Evolutionary conservation across 2,888 invertebrate species (phyloP).

Genomic region (Automeris io): DNA sequence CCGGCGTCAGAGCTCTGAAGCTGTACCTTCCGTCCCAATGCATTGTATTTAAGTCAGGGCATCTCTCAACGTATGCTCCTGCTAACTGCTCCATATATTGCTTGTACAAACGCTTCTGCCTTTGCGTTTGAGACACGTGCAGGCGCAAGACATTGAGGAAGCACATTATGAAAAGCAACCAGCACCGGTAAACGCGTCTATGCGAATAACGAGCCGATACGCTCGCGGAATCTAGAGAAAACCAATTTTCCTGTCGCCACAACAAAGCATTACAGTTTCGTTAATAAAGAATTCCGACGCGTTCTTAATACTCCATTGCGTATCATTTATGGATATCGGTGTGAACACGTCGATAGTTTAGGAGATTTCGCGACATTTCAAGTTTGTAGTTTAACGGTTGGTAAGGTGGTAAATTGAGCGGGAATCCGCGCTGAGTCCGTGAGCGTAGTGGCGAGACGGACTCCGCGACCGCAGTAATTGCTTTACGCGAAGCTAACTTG

Average conservation of each 20-base stretch:
- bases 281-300: conserved; percentile 44
- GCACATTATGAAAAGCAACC: too few relatives aligned
- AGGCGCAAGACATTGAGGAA: conserved; percentile 75
- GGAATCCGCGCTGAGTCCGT: conserved; percentile 44
- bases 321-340: too few relatives aligned
- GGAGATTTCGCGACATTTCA: conserved; percentile 32
- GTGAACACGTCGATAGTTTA: too few relatives aligned
- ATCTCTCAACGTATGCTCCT: conserved; percentile 64
- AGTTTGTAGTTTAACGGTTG: conserved; percentile 27
- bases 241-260: conserved; percentile 42
- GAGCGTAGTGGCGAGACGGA: conserved; percentile 43
- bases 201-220: conserved; percentile 46
- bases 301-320: conserved; percentile 33
- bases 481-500: conserved; percentile 59
- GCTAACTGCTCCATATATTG: conserved; percentile 69
- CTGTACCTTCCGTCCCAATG: conserved; percentile 48
- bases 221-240: conserved; percentile 52
- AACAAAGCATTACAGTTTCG: conserved; percentile 38
- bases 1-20: conserved; percentile 41
- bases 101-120: conserved; percentile 69
- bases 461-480: conserved; percentile 42
- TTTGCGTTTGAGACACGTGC: conserved; percentile 71
- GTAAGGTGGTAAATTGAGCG: conserved; percentile 27
- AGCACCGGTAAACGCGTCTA: too few relatives aligned
- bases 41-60: conserved; percentile 47